Evolutionary conservation across 2,888 invertebrate genomes (phyloP).

Genomic region (Falcaria lacertinaria): DNA sequence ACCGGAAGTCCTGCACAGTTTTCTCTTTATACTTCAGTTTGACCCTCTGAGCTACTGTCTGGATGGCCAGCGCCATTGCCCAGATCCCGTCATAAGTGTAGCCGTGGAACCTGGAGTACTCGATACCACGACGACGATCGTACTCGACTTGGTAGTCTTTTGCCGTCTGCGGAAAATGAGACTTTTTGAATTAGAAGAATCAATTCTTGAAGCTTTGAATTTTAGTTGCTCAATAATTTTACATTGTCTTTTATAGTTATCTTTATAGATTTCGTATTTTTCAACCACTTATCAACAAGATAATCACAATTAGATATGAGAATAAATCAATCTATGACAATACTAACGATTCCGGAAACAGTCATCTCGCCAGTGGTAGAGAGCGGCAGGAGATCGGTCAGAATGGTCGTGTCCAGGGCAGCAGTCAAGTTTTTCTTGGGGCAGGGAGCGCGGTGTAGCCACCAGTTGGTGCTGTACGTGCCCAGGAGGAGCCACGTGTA

Average conservation of each 20-base stretch:
- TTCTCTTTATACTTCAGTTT: slow-evolving; percentile 85
- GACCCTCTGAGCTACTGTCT: slow-evolving; percentile 90
- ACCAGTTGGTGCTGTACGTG: slow-evolving; percentile 91
- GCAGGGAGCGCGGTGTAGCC: slow-evolving; percentile 83
- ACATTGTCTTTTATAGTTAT: no score
- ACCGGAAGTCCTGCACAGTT: slow-evolving; percentile 90
- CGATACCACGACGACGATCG: slow-evolving; percentile 86
- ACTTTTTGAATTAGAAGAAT: not conserved
- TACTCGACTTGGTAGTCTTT: slow-evolving; percentile 93
- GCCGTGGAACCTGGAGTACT: slow-evolving; percentile 97
- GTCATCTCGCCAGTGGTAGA: slow-evolving; percentile 93
- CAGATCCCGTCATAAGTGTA: slow-evolving; percentile 99
- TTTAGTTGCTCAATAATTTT: no score
- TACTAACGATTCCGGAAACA: slow-evolving; percentile 92
- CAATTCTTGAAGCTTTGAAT: no score
- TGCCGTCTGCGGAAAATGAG: slow-evolving; percentile 85
- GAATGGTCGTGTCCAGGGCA: slow-evolving; percentile 92
- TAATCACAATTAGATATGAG: no score
- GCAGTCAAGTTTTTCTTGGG: slow-evolving; percentile 85
- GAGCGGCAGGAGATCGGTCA: slow-evolving; percentile 92
- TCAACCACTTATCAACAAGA: no score
- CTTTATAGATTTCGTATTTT: no score
- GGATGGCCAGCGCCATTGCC: slow-evolving; percentile 97
- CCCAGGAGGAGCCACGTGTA: slow-evolving; percentile 98
- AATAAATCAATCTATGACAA: no score